phyloP scores from a whole-genome alignment of 2,888 invertebrate genomes.

The Syrphus vitripennis region DNA sequence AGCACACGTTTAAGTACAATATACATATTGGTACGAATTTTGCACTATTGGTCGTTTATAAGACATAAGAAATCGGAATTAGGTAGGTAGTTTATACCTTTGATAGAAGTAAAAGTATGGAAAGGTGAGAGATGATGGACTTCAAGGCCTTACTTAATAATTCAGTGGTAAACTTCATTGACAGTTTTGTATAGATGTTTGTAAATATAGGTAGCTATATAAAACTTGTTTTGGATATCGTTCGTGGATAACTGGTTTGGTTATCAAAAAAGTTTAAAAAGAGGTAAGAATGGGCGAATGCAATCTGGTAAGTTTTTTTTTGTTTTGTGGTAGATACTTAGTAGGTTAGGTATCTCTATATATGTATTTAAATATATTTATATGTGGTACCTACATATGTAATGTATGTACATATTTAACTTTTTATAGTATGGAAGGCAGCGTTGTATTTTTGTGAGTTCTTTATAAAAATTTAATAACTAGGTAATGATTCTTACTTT shows the following conservation, averaged over 20 bases:
- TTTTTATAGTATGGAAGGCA: too few species aligned
- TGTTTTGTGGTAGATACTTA: not conserved
- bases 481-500: too few species aligned
- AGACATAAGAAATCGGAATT: not conserved
- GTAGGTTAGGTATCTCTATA: too few species aligned
- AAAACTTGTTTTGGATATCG: not conserved
- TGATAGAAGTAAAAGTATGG: not conserved
- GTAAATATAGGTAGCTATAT: not conserved
- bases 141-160: conserved; percentile 39
- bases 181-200: conserved; percentile 8
- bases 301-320: conserved; percentile 28
- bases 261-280: conserved; percentile 45
- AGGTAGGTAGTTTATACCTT: not conserved
- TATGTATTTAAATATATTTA: too few species aligned
- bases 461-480: too few species aligned
- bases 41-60: not conserved
- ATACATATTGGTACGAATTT: not conserved
- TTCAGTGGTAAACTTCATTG: conserved; percentile 5
- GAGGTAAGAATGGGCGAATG: conserved; percentile 41
- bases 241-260: conserved; percentile 56
- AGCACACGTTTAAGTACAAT: too few species aligned
- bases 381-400: too few species aligned
- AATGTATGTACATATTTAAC: too few species aligned
- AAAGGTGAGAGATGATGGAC: conserved; percentile 43
- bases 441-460: too few species aligned